Evolutionary conservation across 1,140 invertebrate genomes (phyloP).

Genomic region (Pseudomyrmex concolor): DNA sequence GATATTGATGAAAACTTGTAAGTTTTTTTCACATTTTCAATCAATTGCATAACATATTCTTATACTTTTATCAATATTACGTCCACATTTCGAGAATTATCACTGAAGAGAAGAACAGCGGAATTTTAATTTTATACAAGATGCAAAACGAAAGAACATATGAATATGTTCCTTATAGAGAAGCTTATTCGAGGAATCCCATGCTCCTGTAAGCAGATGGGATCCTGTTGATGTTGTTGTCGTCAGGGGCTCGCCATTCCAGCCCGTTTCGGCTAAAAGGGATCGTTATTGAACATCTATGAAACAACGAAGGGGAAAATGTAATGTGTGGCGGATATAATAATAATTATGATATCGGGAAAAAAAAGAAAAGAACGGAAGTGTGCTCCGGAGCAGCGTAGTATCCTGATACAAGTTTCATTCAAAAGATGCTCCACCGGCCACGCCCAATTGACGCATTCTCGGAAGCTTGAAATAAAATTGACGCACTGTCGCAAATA

Average conservation of each 20-base stretch:
- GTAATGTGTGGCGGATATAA: constrained; percentile 54
- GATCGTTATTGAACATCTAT: constrained; percentile 66
- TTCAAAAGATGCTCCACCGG: constrained; percentile 84
- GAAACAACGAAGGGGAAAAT: constrained; percentile 56
- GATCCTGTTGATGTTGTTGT: constrained; percentile 82
- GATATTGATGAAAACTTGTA: no score
- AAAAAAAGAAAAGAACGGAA: constrained; percentile 57
- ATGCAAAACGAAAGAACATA: constrained; percentile 1
- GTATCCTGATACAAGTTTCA: constrained; percentile 81
- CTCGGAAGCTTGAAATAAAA: constrained; percentile 4
- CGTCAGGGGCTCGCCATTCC: constrained; percentile 81
- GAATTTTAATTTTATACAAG: not conserved
- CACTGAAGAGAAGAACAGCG: not conserved
- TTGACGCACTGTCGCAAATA: not conserved
- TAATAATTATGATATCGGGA: constrained; percentile 62
- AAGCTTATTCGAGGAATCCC: constrained; percentile 30
- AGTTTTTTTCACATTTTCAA: no score
- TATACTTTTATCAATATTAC: no score
- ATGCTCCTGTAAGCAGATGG: constrained; percentile 76
- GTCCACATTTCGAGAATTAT: not conserved
- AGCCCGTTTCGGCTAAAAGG: constrained; percentile 72
- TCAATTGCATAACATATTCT: no score
- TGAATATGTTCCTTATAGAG: constrained; percentile 23
- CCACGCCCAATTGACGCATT: constrained; percentile 79
- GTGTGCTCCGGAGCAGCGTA: constrained; percentile 76